A percentile compares a stretch with the other conserved stretches of the same genome.
These are phyloP conservation scores for Vulpes lagopus DNA, from an alignment of 2,113 vertebrate species.

Conservation along the genomic window DNA sequence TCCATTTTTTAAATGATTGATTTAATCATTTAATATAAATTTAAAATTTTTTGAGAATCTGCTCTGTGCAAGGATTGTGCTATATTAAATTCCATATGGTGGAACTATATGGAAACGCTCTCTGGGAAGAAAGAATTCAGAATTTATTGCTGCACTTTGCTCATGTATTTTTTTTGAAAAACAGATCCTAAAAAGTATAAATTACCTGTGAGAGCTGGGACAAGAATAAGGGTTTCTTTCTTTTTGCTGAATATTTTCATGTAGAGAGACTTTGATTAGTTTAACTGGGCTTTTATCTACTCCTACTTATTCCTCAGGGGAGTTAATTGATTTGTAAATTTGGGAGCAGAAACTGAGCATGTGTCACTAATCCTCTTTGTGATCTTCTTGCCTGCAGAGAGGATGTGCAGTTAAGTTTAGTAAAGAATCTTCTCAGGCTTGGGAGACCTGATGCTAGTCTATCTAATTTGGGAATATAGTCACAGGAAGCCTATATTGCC, in stretches of 20 bases:
- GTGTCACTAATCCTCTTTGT: not conserved
- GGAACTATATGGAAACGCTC: not conserved
- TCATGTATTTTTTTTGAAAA: not conserved
- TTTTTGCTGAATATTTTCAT: not conserved
- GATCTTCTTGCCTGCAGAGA: not conserved
- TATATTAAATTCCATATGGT: not conserved
- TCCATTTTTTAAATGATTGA: not conserved
- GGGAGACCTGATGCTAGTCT: not conserved
- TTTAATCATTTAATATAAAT: not conserved
- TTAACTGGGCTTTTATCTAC: not conserved
- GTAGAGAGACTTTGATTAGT: not conserved
- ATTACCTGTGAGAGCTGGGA: not conserved
- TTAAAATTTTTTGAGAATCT: not conserved
- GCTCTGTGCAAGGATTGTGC: not conserved
- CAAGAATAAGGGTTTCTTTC: not conserved
- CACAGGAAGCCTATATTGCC: not conserved
- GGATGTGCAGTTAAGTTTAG: not conserved
- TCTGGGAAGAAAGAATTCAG: not conserved
- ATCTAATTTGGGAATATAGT: not conserved
- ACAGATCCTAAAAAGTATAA: not conserved
- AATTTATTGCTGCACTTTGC: not conserved
- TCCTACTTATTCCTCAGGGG: not conserved
- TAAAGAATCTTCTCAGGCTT: not conserved
- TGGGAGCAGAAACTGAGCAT: not conserved
- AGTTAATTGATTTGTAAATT: slow-evolving; percentile 9